These are phyloP conservation scores for Brachionus koreanus DNA, from an alignment of 1,140 invertebrate species.

Conservation along the genomic window DNA sequence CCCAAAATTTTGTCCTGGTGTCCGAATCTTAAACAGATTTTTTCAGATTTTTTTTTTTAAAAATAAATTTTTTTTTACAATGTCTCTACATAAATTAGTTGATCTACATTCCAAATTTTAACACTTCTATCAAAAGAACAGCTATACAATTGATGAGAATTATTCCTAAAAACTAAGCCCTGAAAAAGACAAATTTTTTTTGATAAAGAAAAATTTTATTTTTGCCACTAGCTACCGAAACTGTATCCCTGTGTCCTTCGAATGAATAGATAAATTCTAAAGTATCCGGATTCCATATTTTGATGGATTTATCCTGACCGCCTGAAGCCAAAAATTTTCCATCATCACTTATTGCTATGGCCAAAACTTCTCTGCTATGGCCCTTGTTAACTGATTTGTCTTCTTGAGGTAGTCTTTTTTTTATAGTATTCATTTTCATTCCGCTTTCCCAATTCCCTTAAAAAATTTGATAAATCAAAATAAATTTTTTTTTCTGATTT, in stretches of 20 bases:
- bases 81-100: conserved; percentile 91
- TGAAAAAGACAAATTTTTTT: conserved; percentile 63
- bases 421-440: conserved; percentile 59
- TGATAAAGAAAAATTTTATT: background rate
- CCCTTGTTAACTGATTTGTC: conserved; percentile 50
- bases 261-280: conserved; percentile 76
- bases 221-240: conserved; percentile 53
- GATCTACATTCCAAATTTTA: conserved; percentile 84
- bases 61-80: conserved; percentile 64
- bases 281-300: conserved; percentile 75
- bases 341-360: conserved; percentile 76
- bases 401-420: conserved; percentile 55
- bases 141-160: conserved; percentile 83
- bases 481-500: conserved; percentile 47
- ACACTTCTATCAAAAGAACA: conserved; percentile 74
- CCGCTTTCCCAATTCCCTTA: conserved; percentile 61
- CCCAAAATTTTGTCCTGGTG: conserved; percentile 78
- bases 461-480: background rate
- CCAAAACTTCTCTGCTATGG: conserved; percentile 65
- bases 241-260: conserved; percentile 58
- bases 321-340: conserved; percentile 77
- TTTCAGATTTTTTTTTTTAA: background rate
- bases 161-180: conserved; percentile 77
- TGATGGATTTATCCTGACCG: conserved; percentile 71
- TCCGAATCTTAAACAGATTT: conserved; percentile 67